These are phyloP conservation scores for Ennomos quercinarius DNA, from an alignment of 2,888 invertebrate genomes.

Conservation along the genomic window DNA sequence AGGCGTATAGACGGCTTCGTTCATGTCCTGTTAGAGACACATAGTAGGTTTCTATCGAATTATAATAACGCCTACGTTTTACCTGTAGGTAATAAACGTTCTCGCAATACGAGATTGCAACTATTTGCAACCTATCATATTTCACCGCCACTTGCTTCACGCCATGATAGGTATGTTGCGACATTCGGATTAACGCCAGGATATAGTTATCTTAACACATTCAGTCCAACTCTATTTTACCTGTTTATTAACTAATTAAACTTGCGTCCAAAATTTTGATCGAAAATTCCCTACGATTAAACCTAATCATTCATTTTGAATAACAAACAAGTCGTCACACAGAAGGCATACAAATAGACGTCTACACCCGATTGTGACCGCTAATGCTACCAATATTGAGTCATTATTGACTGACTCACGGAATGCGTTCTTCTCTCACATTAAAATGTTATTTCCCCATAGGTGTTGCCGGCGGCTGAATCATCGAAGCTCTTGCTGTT, in stretches of 20 bases:
- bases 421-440: slow-evolving; percentile 60
- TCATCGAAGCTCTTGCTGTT: slow-evolving; percentile 54
- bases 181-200: slow-evolving; percentile 30
- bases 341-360: slow-evolving; percentile 47
- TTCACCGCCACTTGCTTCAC: slow-evolving; percentile 37
- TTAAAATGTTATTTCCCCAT: slow-evolving; percentile 65
- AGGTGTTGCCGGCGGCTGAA: slow-evolving; percentile 69
- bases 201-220: background rate
- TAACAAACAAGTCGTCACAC: slow-evolving; percentile 43
- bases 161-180: slow-evolving; percentile 34
- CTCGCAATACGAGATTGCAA: slow-evolving; percentile 36
- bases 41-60: background rate
- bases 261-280: slow-evolving; percentile 3
- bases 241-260: slow-evolving; percentile 1
- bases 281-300: slow-evolving; percentile 8
- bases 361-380: slow-evolving; percentile 54
- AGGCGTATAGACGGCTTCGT: too few species aligned
- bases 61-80: slow-evolving; percentile 15
- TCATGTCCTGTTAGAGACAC: background rate
- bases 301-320: slow-evolving; percentile 11
- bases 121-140: slow-evolving; percentile 41
- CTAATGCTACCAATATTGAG: slow-evolving; percentile 61
- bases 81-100: slow-evolving; percentile 37
- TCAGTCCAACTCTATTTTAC: background rate
- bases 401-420: slow-evolving; percentile 63